Conservation (phyloP, 2,888 invertebrate species). For the Drosophila infuscata region DNA sequence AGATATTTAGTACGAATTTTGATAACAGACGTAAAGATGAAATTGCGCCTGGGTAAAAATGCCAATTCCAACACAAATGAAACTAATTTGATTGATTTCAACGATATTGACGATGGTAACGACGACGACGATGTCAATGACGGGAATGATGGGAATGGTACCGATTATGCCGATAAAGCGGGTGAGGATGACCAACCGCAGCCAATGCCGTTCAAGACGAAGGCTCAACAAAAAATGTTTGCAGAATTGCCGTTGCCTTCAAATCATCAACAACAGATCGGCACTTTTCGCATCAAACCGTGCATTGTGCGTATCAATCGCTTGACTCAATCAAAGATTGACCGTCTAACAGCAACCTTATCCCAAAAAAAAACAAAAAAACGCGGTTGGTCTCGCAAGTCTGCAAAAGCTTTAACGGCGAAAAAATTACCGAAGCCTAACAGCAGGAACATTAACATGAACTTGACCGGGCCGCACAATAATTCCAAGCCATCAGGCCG, state of each 20-base stretch:
- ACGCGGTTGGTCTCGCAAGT: conserved; percentile 18
- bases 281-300: neutral
- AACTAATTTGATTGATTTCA: neutral
- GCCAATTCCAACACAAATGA: neutral
- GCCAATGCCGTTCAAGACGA: conserved; percentile 57
- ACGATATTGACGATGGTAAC: neutral
- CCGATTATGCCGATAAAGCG: neutral
- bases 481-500: conserved; percentile 14
- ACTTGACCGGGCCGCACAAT: conserved; percentile 31
- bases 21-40: neutral
- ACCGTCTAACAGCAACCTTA: neutral
- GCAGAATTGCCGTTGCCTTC: conserved; percentile 15
- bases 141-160: neutral
- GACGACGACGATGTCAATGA: neutral
- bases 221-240: conserved; percentile 71
- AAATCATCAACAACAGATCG: neutral
- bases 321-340: conserved; percentile 24
- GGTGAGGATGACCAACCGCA: neutral
- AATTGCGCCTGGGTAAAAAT: neutral
- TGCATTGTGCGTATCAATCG: conserved; percentile 50
- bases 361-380: conserved; percentile 1
- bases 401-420: neutral
- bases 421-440: neutral
- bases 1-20: neutral
- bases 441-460: conserved; percentile 16